A percentile compares a stretch with the other conserved stretches of the same genome.
Evolutionary conservation across 2,797 vertebrate genomes (phyloP).

Genomic region (Oreochromis grahami): DNA sequence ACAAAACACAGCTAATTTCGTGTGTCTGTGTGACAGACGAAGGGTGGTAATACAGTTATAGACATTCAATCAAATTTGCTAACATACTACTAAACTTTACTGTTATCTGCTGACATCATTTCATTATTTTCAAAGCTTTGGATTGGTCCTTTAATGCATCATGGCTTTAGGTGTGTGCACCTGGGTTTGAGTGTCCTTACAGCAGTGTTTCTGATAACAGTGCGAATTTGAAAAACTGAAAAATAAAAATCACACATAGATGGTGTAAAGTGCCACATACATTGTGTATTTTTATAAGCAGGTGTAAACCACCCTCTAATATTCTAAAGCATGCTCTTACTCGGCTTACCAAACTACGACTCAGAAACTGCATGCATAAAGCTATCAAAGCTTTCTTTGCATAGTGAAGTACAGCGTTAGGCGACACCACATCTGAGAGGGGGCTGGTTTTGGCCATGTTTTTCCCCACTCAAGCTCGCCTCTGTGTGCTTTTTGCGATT

Average conservation of each 20-base stretch:
- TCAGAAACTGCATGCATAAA: neutral
- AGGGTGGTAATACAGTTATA: neutral
- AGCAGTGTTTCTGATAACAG: neutral
- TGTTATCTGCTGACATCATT: neutral
- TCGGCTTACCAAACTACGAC: neutral
- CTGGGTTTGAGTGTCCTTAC: neutral
- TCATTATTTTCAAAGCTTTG: neutral
- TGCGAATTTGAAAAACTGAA: neutral
- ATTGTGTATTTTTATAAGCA: neutral
- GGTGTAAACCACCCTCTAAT: neutral
- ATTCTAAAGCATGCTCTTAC: neutral
- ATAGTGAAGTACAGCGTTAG: neutral
- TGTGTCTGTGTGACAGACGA: neutral
- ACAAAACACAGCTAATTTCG: neutral
- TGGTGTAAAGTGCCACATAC: neutral
- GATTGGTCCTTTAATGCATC: neutral
- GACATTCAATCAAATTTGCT: neutral
- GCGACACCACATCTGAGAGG: neutral
- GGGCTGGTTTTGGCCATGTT: neutral
- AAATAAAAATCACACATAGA: neutral
- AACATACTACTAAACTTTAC: neutral
- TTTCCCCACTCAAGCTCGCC: neutral
- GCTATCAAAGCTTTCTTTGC: neutral
- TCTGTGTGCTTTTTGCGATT: neutral
- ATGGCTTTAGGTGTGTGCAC: neutral